Base-by-base conservation (phyloP, 1,140 invertebrate genomes). In the Drosophila ogumai region DNA sequence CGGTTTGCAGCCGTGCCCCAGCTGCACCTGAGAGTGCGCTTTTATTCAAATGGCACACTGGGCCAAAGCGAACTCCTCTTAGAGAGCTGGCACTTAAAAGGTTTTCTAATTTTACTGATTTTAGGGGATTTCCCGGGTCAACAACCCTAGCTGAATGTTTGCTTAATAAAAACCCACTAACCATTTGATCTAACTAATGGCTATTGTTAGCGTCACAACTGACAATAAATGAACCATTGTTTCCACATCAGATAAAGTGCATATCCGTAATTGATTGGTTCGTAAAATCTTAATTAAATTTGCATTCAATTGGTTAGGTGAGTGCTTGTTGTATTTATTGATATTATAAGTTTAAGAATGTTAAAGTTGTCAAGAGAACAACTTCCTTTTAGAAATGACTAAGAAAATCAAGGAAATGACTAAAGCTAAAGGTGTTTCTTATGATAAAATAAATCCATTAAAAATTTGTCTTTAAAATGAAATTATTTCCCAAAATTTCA, bases 21-120 rank as follows among this genome's bases (percentile, higher is more conserved):
- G 61, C 60, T 81, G 65, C 79, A 87, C 52, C 78, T 86, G 79
- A 71, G 68, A 86, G 61, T 86, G 74, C 74, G 69, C 74, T 82
- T 82, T 69, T 61, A 76, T 68, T 79, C 59, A 59, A 76, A 82
- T 82, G 82, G 31, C 67, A 82, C 84, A 84, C 69, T 85, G 82
- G 68, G 47, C 43, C 46, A 15, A 13, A 41, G 50, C 10, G 56
- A 77, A 55, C 61, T 52, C 34, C 56, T 19, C 19, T 31, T 19
- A 6, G 4, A 13, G 15, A 17, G 6, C 36, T n/a, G 7, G 6
- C 6, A 17, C 15, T 50, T 13, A 5, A 46, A 50, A 50, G n/a
- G 47, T 71, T 31, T 52, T 38, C 32, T n/a, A 31, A 43, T 25
- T 17, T 55, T 31, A 66, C 52, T 22, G 15, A 1, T 15, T 6